Evolutionary conservation across 2,113 vertebrate species (phyloP), one percentile per base, ranked within the genome.

Genomic region (Cranoglanis bouderius): DNA sequence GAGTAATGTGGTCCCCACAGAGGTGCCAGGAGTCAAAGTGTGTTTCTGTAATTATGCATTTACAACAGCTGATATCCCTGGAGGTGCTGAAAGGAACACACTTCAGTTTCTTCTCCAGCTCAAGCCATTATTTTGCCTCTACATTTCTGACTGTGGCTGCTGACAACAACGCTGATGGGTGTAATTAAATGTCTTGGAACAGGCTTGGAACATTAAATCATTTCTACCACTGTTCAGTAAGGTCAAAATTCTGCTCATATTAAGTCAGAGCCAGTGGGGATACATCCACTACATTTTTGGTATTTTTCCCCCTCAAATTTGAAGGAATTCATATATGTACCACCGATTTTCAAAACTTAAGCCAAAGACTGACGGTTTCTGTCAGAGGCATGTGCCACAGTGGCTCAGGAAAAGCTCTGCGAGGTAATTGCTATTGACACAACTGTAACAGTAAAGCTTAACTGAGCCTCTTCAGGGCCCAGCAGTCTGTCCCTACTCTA

Each of bases 21-120:
- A 92, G 72, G 86, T 84, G 88, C 91, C 91, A 90, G 92, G 92
- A 94, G 93, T 95, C 94, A 94, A 94, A 94, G 88, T 92, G 88
- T 92, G 91, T 94, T 94, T 95, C 93, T 94, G 93, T 95, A 95
- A 96, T 96, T 95, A 95, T 93, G 95, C 91, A 92, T 94, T 94
- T 95, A 93, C 90, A 93, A 91, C 85, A 83, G 80, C 91, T 77
- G 91, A 92, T 88, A 91, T 92, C 72, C 92, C 59, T 88, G 85
- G 92, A 94, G 91, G 24, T 93, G 93, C 93, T 94, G 92, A 95
- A 90, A 89, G 61, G 29, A 40, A 88, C 81, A 89, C 26, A 93
- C 46, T 93, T 90, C 13, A 90, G 91, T 86, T 89, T 84, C 63
- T 57, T 53, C 74, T 67, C 51, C 67, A 32, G 65, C 53, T 74